These are phyloP conservation scores for Apostichopus japonicus DNA, from an alignment of 35 echinoderm and acorn worm species.

Conservation along the genomic window DNA sequence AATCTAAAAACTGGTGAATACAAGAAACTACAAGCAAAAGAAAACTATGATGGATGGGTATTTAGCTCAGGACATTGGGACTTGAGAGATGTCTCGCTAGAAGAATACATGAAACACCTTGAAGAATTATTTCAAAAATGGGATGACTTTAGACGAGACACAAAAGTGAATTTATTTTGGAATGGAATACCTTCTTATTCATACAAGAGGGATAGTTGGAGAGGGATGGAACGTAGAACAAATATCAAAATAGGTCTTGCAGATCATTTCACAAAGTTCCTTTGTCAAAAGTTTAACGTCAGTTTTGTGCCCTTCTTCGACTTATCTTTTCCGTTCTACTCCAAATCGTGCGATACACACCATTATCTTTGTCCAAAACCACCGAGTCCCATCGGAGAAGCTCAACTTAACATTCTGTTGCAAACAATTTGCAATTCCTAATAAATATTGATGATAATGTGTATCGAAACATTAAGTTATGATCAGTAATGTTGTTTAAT, in stretches of 20 bases:
- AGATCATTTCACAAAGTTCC: background rate
- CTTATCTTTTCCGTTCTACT: conserved; percentile 31
- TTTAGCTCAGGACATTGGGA: conserved; percentile 47
- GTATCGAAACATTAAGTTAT: too few relatives aligned
- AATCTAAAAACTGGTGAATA: background rate
- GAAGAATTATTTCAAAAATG: conserved; percentile 24
- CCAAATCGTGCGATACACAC: conserved; percentile 23
- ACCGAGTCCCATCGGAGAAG: background rate
- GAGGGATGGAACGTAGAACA: background rate
- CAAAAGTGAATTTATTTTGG: background rate
- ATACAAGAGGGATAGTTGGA: background rate
- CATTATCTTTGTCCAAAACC: conserved; percentile 11
- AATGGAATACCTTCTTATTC: conserved; percentile 28
- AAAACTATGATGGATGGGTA: conserved; percentile 17
- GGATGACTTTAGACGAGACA: background rate
- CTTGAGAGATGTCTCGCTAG: conserved; percentile 11
- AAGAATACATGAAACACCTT: background rate
- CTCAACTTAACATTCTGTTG: conserved; percentile 29
- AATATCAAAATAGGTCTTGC: conserved; percentile 33
- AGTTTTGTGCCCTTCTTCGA: conserved; percentile 28
- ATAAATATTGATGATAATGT: too few relatives aligned
- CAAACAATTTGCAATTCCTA: conserved; percentile 8
- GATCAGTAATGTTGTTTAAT: too few relatives aligned
- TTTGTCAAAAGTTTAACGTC: background rate
- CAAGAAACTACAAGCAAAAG: background rate